Conservation (phyloP, 2,113 vertebrate genomes). For the Gymnogyps californianus region DNA sequence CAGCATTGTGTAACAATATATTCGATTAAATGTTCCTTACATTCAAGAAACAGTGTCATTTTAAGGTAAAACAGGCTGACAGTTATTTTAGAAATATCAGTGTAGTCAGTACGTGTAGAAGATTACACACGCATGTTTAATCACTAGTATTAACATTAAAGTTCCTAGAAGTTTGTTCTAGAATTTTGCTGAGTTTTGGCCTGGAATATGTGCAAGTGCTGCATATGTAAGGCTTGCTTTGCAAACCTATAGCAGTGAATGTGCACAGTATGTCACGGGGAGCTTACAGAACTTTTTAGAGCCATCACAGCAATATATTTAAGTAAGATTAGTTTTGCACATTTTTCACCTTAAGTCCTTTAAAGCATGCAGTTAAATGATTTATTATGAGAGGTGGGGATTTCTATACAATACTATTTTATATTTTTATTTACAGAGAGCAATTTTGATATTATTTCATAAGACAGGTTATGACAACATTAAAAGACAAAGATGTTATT, state of each 20-base stretch:
- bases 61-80: not conserved
- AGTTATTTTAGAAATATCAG: not conserved
- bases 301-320: not conserved
- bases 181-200: not conserved
- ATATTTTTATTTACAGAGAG: not conserved
- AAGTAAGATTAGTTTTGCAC: not conserved
- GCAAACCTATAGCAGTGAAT: not conserved
- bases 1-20: not conserved
- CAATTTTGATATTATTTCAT: not conserved
- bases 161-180: not conserved
- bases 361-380: not conserved
- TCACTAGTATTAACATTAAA: not conserved
- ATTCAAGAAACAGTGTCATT: not conserved
- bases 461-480: not conserved
- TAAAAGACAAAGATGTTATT: not conserved
- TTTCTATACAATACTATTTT: not conserved
- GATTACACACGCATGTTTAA: not conserved
- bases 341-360: not conserved
- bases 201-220: not conserved
- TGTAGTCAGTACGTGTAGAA: not conserved
- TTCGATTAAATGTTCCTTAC: not conserved
- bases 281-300: not conserved
- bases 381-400: not conserved
- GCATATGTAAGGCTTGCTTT: not conserved
- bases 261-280: accelerated